Evolutionary conservation across 2,888 invertebrate genomes (phyloP), one percentile per base, ranked within the genome.

Genomic region (Dasypogon diadema): DNA sequence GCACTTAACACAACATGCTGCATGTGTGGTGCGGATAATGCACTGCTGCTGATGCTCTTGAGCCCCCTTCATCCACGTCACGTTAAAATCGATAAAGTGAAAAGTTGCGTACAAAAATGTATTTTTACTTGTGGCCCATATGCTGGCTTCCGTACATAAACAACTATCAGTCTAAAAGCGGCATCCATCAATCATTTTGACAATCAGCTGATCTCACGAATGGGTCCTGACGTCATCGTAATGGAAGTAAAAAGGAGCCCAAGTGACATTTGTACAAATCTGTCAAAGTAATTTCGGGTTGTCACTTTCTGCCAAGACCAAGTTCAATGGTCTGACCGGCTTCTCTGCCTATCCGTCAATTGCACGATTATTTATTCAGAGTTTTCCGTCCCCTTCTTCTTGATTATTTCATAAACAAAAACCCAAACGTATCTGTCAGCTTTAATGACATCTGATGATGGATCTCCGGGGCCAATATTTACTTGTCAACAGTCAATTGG

Each of bases 131-230:
- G 10, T 48, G 48, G 10, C 73, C 58, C 73, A 58, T 58, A 58
- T 58, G 56, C 42, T 24, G 16, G 24, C 26, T 56, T 26, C 68
- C 65, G 26, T 42, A 16, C 60, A 34, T 60, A 21, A 30, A 21
- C 46, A 46, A 63, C 12, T n/a, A 42, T 63, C 37, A 42, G 51
- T 21, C 18, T 22, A 10, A n/a, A 22, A 12, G 46, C 46, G 12
- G 58, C 63, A 76, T 65, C 73, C 75, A 77, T 77, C 77, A 77
- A 75, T 75, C 70, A 46, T 46, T 63, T 42, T 73, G 74, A 77
- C 75, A 77, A 77, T 77, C 77, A 77, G 77, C 77, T 77, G 77
- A 75, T 77, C 73, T 63, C 56, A 77, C 63, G 37, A 73, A 65
- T 26, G 8, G 10, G 12, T 68, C 4, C 6, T 58, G 58, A 60